phyloP scores from a whole-genome alignment of 2,797 vertebrate genomes.

The Sebastiscus tertius region DNA sequence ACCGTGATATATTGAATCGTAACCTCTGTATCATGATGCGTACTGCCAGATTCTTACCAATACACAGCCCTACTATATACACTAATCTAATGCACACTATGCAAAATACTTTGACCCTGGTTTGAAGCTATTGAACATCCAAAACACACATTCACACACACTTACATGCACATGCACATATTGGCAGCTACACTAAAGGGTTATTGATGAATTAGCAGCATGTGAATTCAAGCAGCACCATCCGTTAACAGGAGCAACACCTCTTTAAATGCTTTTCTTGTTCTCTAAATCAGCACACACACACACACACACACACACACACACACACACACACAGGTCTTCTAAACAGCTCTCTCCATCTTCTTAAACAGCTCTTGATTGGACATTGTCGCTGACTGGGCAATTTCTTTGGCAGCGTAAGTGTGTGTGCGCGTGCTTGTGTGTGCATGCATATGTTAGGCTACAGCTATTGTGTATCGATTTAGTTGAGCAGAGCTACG shows the following conservation, averaged over 20 bases:
- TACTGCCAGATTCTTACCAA: too few species aligned
- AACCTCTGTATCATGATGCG: too few species aligned
- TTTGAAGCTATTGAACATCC: neutral
- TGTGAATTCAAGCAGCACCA: slow-evolving; percentile 53
- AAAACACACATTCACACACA: neutral
- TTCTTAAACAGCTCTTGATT: slow-evolving; percentile 67
- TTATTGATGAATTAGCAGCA: slow-evolving; percentile 64
- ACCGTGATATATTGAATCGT: rapidly evolving
- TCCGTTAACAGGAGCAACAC: slow-evolving; percentile 56
- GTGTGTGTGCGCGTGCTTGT: neutral
- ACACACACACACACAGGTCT: slow-evolving; percentile 9
- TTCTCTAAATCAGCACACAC: slow-evolving; percentile 19
- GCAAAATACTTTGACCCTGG: neutral
- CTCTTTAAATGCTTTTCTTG: slow-evolving; percentile 55
- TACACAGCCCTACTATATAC: too few species aligned
- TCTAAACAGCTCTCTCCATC: slow-evolving; percentile 52
- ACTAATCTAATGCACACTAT: neutral
- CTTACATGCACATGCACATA: neutral
- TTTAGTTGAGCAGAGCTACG: slow-evolving; percentile 62
- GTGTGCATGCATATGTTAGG: slow-evolving; percentile 31
- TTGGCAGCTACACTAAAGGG: slow-evolving; percentile 36
- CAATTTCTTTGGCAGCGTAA: slow-evolving; percentile 27
- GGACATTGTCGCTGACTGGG: slow-evolving; percentile 67
- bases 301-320: slow-evolving; percentile 11
- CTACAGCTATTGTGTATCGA: slow-evolving; percentile 59